phyloP scores from a whole-genome alignment of 2,888 invertebrate genomes.

The Agapostemon virescens region DNA sequence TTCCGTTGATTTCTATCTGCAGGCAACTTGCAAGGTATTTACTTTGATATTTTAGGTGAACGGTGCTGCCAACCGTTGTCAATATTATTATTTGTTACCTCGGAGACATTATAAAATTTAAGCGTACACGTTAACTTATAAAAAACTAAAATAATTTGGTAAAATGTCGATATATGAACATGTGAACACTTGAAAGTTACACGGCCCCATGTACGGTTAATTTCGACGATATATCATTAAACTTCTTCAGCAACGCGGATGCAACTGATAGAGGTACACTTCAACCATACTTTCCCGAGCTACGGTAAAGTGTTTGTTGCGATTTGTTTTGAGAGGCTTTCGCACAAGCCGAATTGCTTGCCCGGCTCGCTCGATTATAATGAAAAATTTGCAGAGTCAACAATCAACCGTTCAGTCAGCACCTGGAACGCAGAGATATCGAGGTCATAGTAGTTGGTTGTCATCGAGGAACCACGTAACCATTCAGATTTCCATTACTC shows the following conservation, averaged over 20 bases:
- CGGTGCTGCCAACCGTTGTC: no score
- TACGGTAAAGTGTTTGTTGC: not conserved
- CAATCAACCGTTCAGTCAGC: not conserved
- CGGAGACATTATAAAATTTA: no score
- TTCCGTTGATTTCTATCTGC: no score
- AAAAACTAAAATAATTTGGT: no score
- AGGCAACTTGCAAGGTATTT: no score
- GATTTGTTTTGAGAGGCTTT: not conserved
- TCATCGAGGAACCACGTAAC: not conserved
- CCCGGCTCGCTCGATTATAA: not conserved
- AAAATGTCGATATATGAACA: no score
- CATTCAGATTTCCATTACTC: not conserved
- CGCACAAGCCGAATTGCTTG: not conserved
- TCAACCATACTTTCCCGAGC: not conserved
- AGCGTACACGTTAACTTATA: no score
- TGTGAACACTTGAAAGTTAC: no score
- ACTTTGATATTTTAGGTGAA: no score
- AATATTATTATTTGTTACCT: no score
- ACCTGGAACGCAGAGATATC: not conserved
- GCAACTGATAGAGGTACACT: not conserved
- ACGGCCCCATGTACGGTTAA: no score
- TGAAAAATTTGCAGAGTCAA: not conserved
- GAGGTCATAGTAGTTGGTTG: conserved; percentile 1
- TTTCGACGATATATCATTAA: not conserved
- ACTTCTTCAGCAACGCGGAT: not conserved